Evolutionary conservation across 1,140 invertebrate species (phyloP).

Genomic region (Drosophila pallidifrons): DNA sequence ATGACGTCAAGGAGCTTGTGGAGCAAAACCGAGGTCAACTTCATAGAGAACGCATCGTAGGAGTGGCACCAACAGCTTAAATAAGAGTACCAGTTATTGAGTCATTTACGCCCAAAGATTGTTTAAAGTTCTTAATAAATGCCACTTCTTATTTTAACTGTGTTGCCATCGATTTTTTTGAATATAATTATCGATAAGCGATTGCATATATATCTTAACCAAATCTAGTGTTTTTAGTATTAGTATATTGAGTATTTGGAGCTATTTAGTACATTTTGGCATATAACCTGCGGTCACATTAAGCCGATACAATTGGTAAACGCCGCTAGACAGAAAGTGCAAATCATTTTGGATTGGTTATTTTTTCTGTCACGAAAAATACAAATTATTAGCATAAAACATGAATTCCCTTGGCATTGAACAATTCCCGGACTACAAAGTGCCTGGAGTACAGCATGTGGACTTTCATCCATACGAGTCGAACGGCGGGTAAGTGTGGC

Average conservation of each 20-base stretch:
- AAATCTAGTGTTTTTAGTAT: too few species aligned
- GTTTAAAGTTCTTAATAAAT: slow-evolving; percentile 58
- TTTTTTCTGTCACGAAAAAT: slow-evolving; percentile 36
- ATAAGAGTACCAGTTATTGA: background rate
- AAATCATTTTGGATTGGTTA: slow-evolving; percentile 67
- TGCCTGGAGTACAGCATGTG: slow-evolving; percentile 87
- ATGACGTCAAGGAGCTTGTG: slow-evolving; percentile 86
- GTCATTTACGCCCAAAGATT: slow-evolving; percentile 52
- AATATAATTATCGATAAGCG: too few species aligned
- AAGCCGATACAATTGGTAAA: slow-evolving; percentile 39
- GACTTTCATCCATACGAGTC: slow-evolving; percentile 91
- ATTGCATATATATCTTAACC: too few species aligned
- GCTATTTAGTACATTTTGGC: background rate
- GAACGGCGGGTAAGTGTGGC: slow-evolving; percentile 89
- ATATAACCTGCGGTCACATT: background rate
- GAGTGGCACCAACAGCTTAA: slow-evolving; percentile 36
- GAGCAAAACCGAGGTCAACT: slow-evolving; percentile 85
- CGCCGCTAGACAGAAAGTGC: slow-evolving; percentile 68
- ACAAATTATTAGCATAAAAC: slow-evolving; percentile 36
- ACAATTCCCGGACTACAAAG: slow-evolving; percentile 89
- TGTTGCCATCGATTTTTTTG: too few species aligned
- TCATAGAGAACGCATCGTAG: slow-evolving; percentile 67
- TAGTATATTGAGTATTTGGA: background rate
- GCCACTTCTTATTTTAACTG: slow-evolving; percentile 3
- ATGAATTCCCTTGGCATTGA: slow-evolving; percentile 71